Base-by-base conservation (phyloP, 2,888 invertebrate species). In the Monochamus alternatus region DNA sequence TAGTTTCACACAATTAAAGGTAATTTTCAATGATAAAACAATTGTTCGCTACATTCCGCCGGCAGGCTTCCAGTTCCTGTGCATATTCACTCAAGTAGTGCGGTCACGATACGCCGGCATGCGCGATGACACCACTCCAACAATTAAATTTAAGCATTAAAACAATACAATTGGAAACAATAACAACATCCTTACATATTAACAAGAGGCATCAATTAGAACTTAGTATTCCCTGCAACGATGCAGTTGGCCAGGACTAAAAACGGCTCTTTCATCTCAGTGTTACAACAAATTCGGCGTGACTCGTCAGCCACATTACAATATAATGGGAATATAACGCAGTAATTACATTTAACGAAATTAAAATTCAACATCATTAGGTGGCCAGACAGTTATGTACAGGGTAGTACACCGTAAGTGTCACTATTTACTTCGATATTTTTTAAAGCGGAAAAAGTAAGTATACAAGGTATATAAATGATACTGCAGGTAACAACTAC, bases 241-340 rank as follows among this genome's bases (percentile, higher is more conserved):
- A 12, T 55, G 55, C 55, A 22, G 55, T 55, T 32, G n/a, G 52
- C 32, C 51, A 32, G 52, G 32, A 52, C 51, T n/a, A 66, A 66
- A 51, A 51, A 52, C 52, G 32, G 12, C 52, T 32, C 52, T 66
- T 66, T 52, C 51, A 66, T 66, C 66, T 52, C 66, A 52, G n/a
- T 66, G 52, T 44, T 47, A 65, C 66, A 55, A 10, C 51, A 55
- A 30, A 55, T 31, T 66, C 66, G 14, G 55, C n/a, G 5, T 55
- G 31, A 65, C n/a, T 66, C 30, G 31, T 52, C 66, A 30, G 63
- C 5, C 43, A 38, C 31, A 52, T 52, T 52, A 32, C 32, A 66
- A 66, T 66, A 66, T 66, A 66, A 66, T 66, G 66, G 30, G 31
- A 52, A 66, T 51, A 66, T 66, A 66, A 66, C 51, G 52, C 52